phyloP scores from a whole-genome alignment of 1,140 invertebrate species.

The Ditylenchus dipsaci region DNA sequence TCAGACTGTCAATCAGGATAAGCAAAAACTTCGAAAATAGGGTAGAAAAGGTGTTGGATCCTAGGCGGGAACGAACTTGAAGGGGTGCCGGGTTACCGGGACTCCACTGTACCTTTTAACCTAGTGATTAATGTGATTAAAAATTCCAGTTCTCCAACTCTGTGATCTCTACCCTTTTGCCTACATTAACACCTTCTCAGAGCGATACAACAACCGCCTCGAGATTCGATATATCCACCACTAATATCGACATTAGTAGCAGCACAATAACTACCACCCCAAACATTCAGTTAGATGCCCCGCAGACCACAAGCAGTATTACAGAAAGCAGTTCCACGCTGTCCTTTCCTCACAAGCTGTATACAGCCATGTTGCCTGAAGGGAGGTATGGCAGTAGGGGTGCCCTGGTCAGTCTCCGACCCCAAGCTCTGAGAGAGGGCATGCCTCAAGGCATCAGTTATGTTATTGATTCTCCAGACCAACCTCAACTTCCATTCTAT shows the following conservation, averaged over 20 bases:
- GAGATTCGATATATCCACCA: not conserved
- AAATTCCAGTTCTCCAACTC: too few relatives aligned
- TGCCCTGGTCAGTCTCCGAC: conserved; percentile 38
- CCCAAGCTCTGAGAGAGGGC: conserved; percentile 21
- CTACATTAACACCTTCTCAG: too few relatives aligned
- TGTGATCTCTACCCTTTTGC: too few relatives aligned
- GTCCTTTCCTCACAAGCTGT: conserved; percentile 23
- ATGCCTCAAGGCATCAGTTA: conserved; percentile 33
- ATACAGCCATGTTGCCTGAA: conserved; percentile 47
- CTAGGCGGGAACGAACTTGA: too few relatives aligned
- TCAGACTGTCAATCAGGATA: too few relatives aligned
- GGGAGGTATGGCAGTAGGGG: conserved; percentile 49
- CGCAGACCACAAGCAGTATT: not conserved
- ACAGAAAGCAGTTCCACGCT: not conserved
- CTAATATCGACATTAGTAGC: not conserved
- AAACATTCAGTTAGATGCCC: not conserved
- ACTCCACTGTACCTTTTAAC: too few relatives aligned
- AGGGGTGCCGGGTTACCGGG: too few relatives aligned
- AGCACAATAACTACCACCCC: not conserved
- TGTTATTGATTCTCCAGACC: conserved; percentile 14
- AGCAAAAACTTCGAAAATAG: too few relatives aligned
- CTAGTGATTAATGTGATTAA: too few relatives aligned
- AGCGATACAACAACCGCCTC: not conserved
- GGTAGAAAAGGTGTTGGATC: too few relatives aligned
- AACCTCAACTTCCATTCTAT: conserved; percentile 42